A percentile compares a stretch with the other conserved stretches of the same genome.
Evolutionary conservation across 2,888 invertebrate species (phyloP).

Genomic region (Xanthostigma xanthostigma): DNA sequence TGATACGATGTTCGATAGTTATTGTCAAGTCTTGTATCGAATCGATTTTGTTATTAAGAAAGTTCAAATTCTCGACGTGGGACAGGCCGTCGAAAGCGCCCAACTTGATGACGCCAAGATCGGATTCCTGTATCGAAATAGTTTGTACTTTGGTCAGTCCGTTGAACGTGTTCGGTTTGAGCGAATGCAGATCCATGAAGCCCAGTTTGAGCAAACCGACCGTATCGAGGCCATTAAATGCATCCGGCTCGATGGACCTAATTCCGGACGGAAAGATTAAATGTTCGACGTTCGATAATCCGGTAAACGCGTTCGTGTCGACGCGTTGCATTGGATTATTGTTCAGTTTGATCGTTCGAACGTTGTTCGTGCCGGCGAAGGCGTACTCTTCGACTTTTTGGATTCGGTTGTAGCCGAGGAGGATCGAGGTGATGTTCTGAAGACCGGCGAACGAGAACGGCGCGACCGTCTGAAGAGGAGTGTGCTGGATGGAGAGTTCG

Average conservation of each 20-base stretch:
- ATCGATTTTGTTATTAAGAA: slow-evolving; percentile 76
- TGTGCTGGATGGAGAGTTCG: slow-evolving; percentile 73
- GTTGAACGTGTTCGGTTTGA: slow-evolving; percentile 57
- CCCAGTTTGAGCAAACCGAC: slow-evolving; percentile 69
- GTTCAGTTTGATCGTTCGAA: slow-evolving; percentile 64
- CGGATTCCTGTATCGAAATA: slow-evolving; percentile 67
- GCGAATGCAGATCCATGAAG: slow-evolving; percentile 65
- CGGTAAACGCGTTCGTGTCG: slow-evolving; percentile 69
- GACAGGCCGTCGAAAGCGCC: slow-evolving; percentile 65
- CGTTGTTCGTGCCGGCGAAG: slow-evolving; percentile 74
- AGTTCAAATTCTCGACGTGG: slow-evolving; percentile 55
- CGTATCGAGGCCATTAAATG: slow-evolving; percentile 67
- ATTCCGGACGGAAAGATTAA: slow-evolving; percentile 74
- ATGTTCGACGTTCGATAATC: slow-evolving; percentile 67
- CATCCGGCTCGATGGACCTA: slow-evolving; percentile 56
- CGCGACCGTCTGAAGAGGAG: slow-evolving; percentile 64
- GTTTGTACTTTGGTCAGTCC: slow-evolving; percentile 61
- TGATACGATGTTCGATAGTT: slow-evolving; percentile 53
- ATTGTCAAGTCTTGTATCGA: slow-evolving; percentile 61
- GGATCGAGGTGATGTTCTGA: slow-evolving; percentile 60
- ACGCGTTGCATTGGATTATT: slow-evolving; percentile 74
- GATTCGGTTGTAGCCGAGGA: slow-evolving; percentile 41
- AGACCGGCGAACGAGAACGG: slow-evolving; percentile 74
- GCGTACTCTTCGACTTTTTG: slow-evolving; percentile 50
- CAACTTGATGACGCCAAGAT: slow-evolving; percentile 56